phyloP scores from a whole-genome alignment of 37 sponge, comb jelly and placozoan species.

The Petrosia ficiformis region DNA sequence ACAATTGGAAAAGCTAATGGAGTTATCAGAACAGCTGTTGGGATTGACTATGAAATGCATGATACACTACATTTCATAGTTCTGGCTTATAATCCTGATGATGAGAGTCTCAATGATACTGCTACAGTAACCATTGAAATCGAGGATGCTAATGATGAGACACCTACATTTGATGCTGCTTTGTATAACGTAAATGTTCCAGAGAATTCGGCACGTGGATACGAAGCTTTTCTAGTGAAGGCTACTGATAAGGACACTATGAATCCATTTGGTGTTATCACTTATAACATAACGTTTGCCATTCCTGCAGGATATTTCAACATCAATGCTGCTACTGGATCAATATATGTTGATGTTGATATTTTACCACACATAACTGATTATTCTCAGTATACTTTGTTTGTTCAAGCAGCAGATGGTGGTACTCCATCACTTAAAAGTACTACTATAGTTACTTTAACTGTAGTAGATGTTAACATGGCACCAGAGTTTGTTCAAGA shows the following conservation, averaged over 20 bases:
- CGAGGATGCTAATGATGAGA: constrained; percentile 44
- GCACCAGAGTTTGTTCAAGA: constrained; percentile 33
- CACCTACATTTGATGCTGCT: constrained; percentile 31
- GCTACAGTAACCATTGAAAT: constrained; percentile 35
- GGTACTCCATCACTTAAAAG: constrained; percentile 8
- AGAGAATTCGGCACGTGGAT: constrained; percentile 27
- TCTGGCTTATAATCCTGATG: background rate
- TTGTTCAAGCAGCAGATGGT: constrained; percentile 30
- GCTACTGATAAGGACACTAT: constrained; percentile 53
- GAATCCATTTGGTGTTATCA: background rate
- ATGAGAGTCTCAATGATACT: background rate
- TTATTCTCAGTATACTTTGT: constrained; percentile 11
- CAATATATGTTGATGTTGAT: background rate
- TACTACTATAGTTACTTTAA: constrained; percentile 20
- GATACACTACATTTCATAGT: background rate
- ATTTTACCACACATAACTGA: background rate
- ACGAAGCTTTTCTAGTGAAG: constrained; percentile 8
- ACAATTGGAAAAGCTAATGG: background rate
- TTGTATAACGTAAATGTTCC: background rate
- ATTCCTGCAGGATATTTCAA: constrained; percentile 21
- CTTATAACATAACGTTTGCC: constrained; percentile 19
- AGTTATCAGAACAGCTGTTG: background rate
- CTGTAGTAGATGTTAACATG: constrained; percentile 50
- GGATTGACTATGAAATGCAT: background rate
- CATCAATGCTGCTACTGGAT: constrained; percentile 45